A percentile compares a stretch with the other conserved stretches of the same genome.
phyloP scores from a whole-genome alignment of 2,888 invertebrate species.

The Protodeltote pygarga region DNA sequence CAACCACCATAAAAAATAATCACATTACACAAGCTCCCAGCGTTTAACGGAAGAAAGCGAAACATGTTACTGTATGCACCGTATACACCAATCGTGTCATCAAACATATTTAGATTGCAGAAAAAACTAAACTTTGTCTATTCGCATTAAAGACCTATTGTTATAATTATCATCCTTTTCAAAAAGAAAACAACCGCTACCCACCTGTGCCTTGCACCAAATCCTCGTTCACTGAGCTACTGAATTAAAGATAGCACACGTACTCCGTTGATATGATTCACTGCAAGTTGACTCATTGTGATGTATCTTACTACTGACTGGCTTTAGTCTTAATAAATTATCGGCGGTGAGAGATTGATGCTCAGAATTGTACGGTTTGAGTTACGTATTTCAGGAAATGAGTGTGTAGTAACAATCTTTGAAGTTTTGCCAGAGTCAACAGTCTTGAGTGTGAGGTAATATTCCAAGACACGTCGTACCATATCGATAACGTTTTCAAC shows the following conservation, averaged over 20 bases:
- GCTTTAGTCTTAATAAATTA: slow-evolving; percentile 39
- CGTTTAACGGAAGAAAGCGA: no score
- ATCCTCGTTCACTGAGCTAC: slow-evolving; percentile 54
- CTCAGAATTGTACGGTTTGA: slow-evolving; percentile 1
- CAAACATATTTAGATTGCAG: no score
- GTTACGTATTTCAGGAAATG: slow-evolving; percentile 15
- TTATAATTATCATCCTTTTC: no score
- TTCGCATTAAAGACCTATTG: no score
- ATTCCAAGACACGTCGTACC: no score
- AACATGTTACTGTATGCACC: no score
- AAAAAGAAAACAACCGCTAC: slow-evolving; percentile 6
- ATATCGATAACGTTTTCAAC: no score
- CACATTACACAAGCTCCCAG: no score
- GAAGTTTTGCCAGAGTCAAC: background rate
- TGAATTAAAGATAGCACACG: slow-evolving; percentile 78
- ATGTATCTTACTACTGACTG: slow-evolving; percentile 31
- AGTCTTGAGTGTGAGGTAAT: background rate
- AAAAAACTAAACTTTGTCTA: no score
- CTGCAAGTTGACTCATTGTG: slow-evolving; percentile 50
- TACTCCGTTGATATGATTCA: slow-evolving; percentile 57
- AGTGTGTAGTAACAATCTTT: background rate
- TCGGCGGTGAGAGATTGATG: slow-evolving; percentile 39
- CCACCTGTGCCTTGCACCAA: slow-evolving; percentile 1
- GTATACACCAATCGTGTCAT: no score
- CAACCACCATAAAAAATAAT: no score